These are phyloP conservation scores for Macaca fascicularis DNA, from an alignment of 2,113 vertebrate species.

Conservation along the genomic window DNA sequence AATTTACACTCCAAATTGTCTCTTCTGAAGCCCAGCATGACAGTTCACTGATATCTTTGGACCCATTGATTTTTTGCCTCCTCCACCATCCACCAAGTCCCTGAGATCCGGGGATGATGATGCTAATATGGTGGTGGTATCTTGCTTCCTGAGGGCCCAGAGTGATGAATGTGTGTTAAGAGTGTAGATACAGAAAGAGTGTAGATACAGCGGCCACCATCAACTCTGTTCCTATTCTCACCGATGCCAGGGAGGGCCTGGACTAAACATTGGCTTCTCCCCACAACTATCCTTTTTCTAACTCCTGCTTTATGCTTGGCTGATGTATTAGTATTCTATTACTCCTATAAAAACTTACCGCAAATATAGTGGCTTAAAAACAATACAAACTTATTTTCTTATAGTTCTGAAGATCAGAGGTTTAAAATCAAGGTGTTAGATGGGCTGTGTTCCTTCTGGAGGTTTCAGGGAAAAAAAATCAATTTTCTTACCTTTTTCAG, in stretches of 20 bases:
- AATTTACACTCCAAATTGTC: not conserved
- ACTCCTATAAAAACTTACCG: not conserved
- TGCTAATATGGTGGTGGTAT: not conserved
- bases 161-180: not conserved
- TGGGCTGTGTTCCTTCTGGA: not conserved
- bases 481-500: not conserved
- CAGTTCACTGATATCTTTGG: not conserved
- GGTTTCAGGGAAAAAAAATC: not conserved
- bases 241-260: not conserved
- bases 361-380: not conserved
- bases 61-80: not conserved
- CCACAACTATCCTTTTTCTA: not conserved
- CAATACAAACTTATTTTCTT: not conserved
- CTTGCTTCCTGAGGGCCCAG: not conserved
- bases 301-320: not conserved
- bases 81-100: not conserved
- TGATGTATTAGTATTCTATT: not conserved
- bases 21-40: not conserved
- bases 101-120: not conserved
- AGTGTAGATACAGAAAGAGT: not conserved
- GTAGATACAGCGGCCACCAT: not conserved
- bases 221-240: not conserved
- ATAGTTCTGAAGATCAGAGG: not conserved
- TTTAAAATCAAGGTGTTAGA: not conserved
- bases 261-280: not conserved